phyloP scores from a whole-genome alignment of 2,113 vertebrate species.

The Colistium nudipinnis region DNA sequence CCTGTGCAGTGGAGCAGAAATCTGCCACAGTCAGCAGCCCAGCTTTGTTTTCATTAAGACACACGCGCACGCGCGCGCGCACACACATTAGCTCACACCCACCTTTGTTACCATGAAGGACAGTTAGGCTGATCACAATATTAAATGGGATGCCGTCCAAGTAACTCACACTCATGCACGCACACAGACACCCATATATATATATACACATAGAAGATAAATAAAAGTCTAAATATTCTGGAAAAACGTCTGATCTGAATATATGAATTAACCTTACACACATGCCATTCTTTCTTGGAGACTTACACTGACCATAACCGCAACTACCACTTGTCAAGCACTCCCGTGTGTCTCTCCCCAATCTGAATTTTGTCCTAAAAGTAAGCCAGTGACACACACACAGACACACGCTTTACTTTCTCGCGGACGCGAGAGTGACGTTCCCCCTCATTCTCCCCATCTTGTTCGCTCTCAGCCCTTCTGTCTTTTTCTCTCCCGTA shows the following conservation, averaged over 20 bases:
- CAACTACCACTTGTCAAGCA: not conserved
- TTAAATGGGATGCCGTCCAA: conserved; percentile 28
- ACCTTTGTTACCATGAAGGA: conserved; percentile 51
- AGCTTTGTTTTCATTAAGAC: conserved; percentile 76
- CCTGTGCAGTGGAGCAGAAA: conserved; percentile 76
- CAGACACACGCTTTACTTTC: not conserved
- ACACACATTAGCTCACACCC: conserved; percentile 27
- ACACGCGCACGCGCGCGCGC: conserved; percentile 49
- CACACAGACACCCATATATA: not conserved
- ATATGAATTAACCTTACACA: not conserved
- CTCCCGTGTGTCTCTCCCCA: not conserved
- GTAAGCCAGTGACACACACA: not conserved
- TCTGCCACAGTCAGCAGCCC: conserved; percentile 75
- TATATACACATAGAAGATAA: no score
- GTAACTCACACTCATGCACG: conserved; percentile 9
- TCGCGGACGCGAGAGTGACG: conserved; percentile 33
- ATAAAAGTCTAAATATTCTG: no score
- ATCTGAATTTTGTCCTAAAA: not conserved
- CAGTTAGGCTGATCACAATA: conserved; percentile 33
- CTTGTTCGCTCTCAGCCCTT: conserved; percentile 17
- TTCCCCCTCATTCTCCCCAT: conserved; percentile 1
- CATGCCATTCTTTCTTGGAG: not conserved
- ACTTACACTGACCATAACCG: not conserved
- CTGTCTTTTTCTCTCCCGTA: conserved; percentile 7
- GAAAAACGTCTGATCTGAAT: not conserved